A percentile compares a stretch with the other conserved stretches of the same genome.
Evolutionary conservation across 92 coral and sea anemone genomes (phyloP).

Genomic region (Porites cylindrica): DNA sequence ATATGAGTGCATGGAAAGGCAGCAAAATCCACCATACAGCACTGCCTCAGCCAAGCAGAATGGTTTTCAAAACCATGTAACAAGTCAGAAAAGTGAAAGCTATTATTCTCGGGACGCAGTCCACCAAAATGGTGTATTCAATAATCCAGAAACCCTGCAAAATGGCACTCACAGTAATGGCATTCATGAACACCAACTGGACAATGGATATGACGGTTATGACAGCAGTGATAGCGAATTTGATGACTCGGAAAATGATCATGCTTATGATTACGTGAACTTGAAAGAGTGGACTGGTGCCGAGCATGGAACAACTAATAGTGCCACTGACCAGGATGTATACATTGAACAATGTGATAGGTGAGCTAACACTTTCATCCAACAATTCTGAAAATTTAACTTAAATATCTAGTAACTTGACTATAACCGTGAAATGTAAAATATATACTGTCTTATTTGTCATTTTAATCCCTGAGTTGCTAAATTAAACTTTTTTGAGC

Average conservation of each 20-base stretch:
- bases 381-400: background rate
- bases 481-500: too few species aligned
- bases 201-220: conserved; percentile 45
- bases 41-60: background rate
- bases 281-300: conserved; percentile 30
- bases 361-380: conserved; percentile 33
- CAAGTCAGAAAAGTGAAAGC: background rate
- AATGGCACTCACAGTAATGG: conserved; percentile 13
- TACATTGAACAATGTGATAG: conserved; percentile 18
- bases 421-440: background rate
- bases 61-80: background rate
- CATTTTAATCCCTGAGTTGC: background rate
- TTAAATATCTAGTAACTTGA: too few species aligned
- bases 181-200: conserved; percentile 4
- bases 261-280: conserved; percentile 38
- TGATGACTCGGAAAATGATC: conserved; percentile 31
- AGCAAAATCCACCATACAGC: background rate
- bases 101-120: background rate
- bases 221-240: conserved; percentile 41
- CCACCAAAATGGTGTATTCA: background rate
- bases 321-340: conserved; percentile 22
- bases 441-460: background rate
- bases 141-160: background rate
- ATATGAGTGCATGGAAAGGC: background rate
- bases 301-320: conserved; percentile 10